These are phyloP conservation scores for Leucoraja erinaceus DNA, from an alignment of 2,113 vertebrate genomes.

Conservation along the genomic window DNA sequence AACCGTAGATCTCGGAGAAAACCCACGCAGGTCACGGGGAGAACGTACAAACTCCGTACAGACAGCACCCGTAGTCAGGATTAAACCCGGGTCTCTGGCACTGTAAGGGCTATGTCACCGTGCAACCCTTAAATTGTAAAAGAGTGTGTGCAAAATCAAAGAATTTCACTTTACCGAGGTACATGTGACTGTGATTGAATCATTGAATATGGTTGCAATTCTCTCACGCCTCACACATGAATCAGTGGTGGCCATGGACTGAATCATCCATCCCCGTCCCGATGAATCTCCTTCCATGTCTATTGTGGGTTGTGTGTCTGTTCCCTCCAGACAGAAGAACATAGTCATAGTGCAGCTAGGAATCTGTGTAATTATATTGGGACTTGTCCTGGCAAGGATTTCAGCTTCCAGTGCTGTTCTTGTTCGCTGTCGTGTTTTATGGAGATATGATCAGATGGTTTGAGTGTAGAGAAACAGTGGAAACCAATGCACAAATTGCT, in stretches of 20 bases:
- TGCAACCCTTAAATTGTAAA: too few species aligned
- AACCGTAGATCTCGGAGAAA: too few species aligned
- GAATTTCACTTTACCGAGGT: too few species aligned
- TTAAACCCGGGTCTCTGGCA: too few species aligned
- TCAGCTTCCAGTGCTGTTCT: not conserved
- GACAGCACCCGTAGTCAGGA: too few species aligned
- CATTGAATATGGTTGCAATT: not conserved
- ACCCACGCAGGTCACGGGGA: too few species aligned
- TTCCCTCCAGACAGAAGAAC: not conserved
- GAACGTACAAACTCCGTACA: too few species aligned
- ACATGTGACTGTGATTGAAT: too few species aligned
- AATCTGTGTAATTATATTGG: not conserved
- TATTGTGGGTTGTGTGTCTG: not conserved
- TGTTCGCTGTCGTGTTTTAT: not conserved
- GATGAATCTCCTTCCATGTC: not conserved
- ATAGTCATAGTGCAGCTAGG: not conserved
- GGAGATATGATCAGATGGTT: not conserved
- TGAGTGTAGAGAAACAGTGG: not conserved
- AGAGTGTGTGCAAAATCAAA: too few species aligned
- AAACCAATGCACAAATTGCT: conserved; percentile 14
- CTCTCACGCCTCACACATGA: not conserved
- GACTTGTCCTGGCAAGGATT: not conserved
- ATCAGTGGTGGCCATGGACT: not conserved
- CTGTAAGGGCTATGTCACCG: too few species aligned
- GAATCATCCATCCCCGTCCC: not conserved